A percentile compares a stretch with the other conserved stretches of the same genome.
Conservation (phyloP, 2,888 invertebrate genomes). For the Chaetoderma sp. region DNA sequence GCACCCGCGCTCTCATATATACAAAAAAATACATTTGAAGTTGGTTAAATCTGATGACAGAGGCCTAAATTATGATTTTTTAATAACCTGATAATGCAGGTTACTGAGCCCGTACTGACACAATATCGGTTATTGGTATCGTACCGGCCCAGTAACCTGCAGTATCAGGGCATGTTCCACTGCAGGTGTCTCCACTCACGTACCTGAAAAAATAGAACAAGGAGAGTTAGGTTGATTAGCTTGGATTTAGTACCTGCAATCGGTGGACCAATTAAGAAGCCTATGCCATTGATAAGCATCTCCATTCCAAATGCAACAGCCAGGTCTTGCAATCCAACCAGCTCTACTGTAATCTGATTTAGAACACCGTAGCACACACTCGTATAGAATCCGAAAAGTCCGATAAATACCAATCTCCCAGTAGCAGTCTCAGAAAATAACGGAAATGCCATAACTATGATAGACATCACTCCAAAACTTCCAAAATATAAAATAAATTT, state of each 20-base stretch:
- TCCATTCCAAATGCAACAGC: conserved; percentile 1
- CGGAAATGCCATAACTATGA: background rate
- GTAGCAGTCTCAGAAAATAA: background rate
- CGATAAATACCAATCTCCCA: background rate
- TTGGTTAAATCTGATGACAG: no score
- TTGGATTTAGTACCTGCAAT: conserved; percentile 1
- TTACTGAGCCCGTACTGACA: no score
- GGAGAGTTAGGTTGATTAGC: no score
- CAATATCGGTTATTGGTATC: no score
- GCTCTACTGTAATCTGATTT: conserved; percentile 3
- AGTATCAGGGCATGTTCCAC: no score
- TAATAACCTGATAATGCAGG: no score
- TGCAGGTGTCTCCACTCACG: no score
- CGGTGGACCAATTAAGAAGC: conserved; percentile 4
- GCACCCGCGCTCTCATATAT: no score
- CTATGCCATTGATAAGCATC: background rate
- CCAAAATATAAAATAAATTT: conserved; percentile 1
- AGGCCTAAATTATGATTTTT: no score
- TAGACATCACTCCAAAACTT: background rate
- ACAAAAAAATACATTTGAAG: no score
- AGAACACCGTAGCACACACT: background rate
- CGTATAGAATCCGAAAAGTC: conserved; percentile 6
- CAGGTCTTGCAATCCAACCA: conserved; percentile 8
- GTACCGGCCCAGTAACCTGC: no score
- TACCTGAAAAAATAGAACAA: no score